Conservation (phyloP, 2,888 invertebrate species). For the Eustalomyia histrio region DNA sequence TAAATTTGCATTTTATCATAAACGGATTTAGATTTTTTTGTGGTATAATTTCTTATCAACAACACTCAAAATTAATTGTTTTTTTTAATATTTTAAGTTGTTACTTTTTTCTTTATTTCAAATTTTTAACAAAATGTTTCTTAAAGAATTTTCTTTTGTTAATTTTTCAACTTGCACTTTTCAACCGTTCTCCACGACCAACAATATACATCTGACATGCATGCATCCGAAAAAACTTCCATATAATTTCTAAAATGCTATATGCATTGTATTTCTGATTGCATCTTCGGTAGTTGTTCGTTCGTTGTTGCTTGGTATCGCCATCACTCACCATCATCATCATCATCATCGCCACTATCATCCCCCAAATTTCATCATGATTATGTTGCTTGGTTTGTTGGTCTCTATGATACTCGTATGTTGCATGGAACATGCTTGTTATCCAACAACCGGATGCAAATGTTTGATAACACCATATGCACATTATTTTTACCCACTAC, state of each 20-base stretch:
- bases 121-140: not conserved
- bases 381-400: conserved; percentile 21
- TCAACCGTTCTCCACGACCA: conserved; percentile 60
- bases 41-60: not conserved
- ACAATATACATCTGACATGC: conserved; percentile 63
- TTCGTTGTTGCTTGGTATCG: conserved; percentile 49
- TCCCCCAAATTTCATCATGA: conserved; percentile 32
- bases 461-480: conserved; percentile 61
- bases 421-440: conserved; percentile 59
- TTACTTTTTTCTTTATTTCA: not conserved
- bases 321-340: conserved; percentile 37
- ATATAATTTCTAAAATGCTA: conserved; percentile 47
- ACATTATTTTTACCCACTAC: conserved; percentile 22
- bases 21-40: conserved; percentile 2
- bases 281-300: conserved; percentile 54
- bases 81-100: not conserved
- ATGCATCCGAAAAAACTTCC: conserved; percentile 54
- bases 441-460: conserved; percentile 62
- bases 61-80: conserved; percentile 1
- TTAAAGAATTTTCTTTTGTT: not conserved
- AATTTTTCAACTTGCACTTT: conserved; percentile 17
- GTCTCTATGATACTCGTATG: conserved; percentile 25
- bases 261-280: conserved; percentile 36
- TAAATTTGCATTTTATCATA: conserved; percentile 6
- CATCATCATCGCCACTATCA: conserved; percentile 34